Evolutionary conservation across 2,888 invertebrate species (phyloP).

Genomic region (Melieria omissa): DNA sequence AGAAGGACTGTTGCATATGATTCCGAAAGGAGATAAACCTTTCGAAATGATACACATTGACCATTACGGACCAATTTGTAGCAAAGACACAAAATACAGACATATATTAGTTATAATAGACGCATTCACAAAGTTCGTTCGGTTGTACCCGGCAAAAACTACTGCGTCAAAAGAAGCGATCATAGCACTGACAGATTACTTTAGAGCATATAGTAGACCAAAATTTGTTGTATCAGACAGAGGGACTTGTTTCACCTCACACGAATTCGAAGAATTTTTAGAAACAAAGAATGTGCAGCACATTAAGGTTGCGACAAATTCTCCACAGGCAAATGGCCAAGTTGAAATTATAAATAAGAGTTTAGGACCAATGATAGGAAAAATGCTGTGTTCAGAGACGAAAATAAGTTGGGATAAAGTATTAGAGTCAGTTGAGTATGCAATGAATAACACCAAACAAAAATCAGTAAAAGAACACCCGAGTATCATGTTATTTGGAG

Average conservation of each 20-base stretch:
- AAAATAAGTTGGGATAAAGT: neutral
- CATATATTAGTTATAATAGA: slow-evolving; percentile 37
- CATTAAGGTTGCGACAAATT: slow-evolving; percentile 4
- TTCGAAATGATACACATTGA: slow-evolving; percentile 34
- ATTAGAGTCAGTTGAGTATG: neutral
- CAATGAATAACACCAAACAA: slow-evolving; percentile 3
- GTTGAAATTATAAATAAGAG: slow-evolving; percentile 6
- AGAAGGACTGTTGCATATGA: slow-evolving; percentile 30
- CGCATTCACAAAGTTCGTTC: slow-evolving; percentile 31
- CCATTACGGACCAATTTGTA: slow-evolving; percentile 33
- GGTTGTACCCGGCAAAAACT: slow-evolving; percentile 7
- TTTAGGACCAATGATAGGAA: slow-evolving; percentile 1
- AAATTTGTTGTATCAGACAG: neutral
- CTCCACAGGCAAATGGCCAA: slow-evolving; percentile 12
- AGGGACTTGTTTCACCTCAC: slow-evolving; percentile 17
- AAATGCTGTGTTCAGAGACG: neutral
- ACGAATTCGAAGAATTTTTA: slow-evolving; percentile 12
- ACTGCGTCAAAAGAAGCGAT: slow-evolving; percentile 4
- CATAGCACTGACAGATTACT: slow-evolving; percentile 8
- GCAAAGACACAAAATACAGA: slow-evolving; percentile 7
- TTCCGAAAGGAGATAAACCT: slow-evolving; percentile 28
- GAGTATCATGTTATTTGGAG: neutral
- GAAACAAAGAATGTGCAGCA: neutral
- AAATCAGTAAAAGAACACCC: neutral
- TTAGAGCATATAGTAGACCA: slow-evolving; percentile 12